Conservation (phyloP, 2,797 vertebrate genomes). For the Oophaga sylvatica region DNA sequence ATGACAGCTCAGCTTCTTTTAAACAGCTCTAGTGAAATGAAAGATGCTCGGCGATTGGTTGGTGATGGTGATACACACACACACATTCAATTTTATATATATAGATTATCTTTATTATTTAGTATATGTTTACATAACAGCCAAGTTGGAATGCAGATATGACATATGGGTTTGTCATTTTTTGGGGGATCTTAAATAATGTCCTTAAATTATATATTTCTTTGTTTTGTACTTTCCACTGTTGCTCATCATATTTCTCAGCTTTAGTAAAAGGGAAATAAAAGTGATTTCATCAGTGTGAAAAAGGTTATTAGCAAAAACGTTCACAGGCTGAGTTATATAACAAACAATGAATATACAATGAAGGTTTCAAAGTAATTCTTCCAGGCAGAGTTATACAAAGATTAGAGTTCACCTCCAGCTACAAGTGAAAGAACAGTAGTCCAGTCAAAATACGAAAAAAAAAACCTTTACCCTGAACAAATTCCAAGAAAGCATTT, state of each 20-base stretch:
- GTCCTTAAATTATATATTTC: conserved; percentile 9
- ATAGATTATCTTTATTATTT: not conserved
- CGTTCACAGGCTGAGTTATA: conserved; percentile 26
- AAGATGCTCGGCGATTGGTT: too few species aligned
- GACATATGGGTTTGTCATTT: too few species aligned
- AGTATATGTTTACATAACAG: not conserved
- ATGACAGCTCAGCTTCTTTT: too few species aligned
- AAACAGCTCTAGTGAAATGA: too few species aligned
- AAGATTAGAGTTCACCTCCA: not conserved
- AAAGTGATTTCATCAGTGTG: conserved; percentile 17
- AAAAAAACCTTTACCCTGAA: too few species aligned
- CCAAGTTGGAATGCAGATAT: not conserved
- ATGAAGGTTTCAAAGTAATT: not conserved
- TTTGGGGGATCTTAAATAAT: not conserved
- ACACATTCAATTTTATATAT: too few species aligned
- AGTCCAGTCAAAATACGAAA: too few species aligned
- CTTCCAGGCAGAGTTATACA: not conserved
- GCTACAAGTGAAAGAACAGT: not conserved
- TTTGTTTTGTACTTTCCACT: not conserved
- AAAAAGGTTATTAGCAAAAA: not conserved
- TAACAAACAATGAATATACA: conserved; percentile 32
- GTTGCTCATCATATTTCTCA: not conserved
- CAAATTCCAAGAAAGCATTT: too few species aligned
- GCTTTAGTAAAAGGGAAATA: conserved; percentile 1
- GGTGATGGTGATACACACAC: too few species aligned